phyloP scores from a whole-genome alignment of 2,888 invertebrate species.

The Steinernema scapterisci region DNA sequence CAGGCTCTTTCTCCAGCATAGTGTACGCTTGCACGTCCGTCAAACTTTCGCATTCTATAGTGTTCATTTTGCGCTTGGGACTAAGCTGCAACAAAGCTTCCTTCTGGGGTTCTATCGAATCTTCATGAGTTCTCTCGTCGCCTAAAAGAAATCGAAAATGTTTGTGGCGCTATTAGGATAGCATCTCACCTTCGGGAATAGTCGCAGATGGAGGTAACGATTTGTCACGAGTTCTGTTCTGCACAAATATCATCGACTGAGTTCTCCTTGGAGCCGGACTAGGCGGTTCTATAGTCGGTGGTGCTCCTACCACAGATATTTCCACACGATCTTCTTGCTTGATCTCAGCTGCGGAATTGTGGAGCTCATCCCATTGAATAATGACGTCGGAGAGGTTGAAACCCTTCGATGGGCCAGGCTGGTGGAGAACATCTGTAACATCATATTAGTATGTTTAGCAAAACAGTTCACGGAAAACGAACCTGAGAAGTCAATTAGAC shows the following conservation, averaged over 20 bases:
- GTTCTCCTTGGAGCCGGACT: constrained; percentile 42
- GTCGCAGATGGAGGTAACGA: constrained; percentile 43
- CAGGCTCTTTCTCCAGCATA: constrained; percentile 36
- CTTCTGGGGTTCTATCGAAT: neutral
- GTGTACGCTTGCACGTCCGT: constrained; percentile 50
- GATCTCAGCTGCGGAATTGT: neutral
- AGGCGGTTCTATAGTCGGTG: neutral
- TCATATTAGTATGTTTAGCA: neutral
- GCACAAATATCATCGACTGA: constrained; percentile 47
- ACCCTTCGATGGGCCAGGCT: constrained; percentile 46
- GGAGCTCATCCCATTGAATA: constrained; percentile 50
- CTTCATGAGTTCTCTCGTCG: neutral
- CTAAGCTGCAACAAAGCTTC: neutral
- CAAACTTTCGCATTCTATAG: constrained; percentile 40
- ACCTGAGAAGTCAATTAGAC: constrained; percentile 66
- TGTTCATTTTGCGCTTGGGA: neutral
- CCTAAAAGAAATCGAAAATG: neutral
- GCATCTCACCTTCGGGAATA: constrained; percentile 40
- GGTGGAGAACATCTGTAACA: constrained; percentile 46
- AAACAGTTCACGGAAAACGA: neutral
- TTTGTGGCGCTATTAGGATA: neutral
- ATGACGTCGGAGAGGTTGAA: constrained; percentile 57
- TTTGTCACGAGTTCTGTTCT: constrained; percentile 32
- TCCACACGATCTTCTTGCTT: neutral
- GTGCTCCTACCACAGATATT: neutral